A percentile compares a stretch with the other conserved stretches of the same genome.
Conservation (phyloP, 2,113 vertebrate genomes). For the Coturnix japonica region DNA sequence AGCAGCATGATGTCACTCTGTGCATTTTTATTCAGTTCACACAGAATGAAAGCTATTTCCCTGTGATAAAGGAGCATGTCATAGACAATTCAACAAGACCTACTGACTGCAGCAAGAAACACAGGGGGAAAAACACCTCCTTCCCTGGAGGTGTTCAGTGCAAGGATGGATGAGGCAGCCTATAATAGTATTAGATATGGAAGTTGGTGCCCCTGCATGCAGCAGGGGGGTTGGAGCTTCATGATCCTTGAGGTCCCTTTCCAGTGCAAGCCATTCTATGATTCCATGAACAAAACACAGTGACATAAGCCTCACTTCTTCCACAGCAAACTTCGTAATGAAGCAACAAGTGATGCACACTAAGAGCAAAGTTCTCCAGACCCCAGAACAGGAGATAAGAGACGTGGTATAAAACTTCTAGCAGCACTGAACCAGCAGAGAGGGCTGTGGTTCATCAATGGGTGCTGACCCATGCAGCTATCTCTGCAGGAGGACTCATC, state of each 20-base stretch:
- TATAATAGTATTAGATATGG: too few species aligned
- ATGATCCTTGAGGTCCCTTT: too few species aligned
- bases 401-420: background rate
- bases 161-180: too few species aligned
- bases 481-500: too few species aligned
- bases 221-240: too few species aligned
- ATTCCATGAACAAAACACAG: too few species aligned
- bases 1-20: background rate
- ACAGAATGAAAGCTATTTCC: background rate
- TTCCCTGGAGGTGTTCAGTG: too few species aligned
- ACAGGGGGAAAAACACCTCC: rapidly evolving
- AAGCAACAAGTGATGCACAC: background rate
- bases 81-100: background rate
- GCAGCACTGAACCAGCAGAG: background rate
- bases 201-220: too few species aligned
- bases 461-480: too few species aligned
- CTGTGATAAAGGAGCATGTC: background rate
- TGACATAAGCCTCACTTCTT: background rate
- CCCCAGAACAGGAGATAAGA: background rate
- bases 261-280: too few species aligned
- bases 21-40: background rate
- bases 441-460: too few species aligned
- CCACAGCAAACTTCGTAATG: background rate
- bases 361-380: background rate
- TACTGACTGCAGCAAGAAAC: background rate